Conservation (phyloP, 2,797 vertebrate genomes). For the Echeneis naucrates region DNA sequence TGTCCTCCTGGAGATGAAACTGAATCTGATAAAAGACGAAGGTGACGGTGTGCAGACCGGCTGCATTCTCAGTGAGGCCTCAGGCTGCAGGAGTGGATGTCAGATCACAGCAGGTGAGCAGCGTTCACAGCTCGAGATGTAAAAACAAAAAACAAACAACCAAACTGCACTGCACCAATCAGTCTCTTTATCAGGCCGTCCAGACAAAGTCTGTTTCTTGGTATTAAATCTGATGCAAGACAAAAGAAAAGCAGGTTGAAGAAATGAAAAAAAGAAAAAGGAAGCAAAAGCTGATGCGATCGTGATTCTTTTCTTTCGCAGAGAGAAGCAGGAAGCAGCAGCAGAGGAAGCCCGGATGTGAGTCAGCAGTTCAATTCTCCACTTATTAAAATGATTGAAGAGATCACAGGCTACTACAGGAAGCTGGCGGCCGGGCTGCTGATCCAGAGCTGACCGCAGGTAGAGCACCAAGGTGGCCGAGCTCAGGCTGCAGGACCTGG, state of each 20-base stretch:
- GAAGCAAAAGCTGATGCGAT: neutral
- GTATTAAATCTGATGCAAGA: neutral
- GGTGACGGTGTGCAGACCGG: neutral
- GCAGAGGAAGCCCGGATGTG: conserved; percentile 22
- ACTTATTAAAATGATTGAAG: conserved; percentile 56
- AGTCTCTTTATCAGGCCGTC: neutral
- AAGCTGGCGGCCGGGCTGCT: conserved; percentile 30
- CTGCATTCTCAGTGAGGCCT: conserved; percentile 31
- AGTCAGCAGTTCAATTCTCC: conserved; percentile 12
- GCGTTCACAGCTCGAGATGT: conserved; percentile 23
- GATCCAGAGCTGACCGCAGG: conserved; percentile 16
- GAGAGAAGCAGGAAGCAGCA: conserved; percentile 8
- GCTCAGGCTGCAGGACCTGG: conserved; percentile 24
- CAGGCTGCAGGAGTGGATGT: conserved; percentile 46
- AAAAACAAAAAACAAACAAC: too few species aligned
- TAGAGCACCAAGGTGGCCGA: neutral
- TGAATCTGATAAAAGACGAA: conserved; percentile 48
- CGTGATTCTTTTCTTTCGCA: neutral
- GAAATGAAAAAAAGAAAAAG: neutral
- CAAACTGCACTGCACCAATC: neutral
- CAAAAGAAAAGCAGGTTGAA: neutral
- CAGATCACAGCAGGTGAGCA: conserved; percentile 45
- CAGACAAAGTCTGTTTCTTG: neutral
- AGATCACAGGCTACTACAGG: conserved; percentile 40
- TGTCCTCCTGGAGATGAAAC: conserved; percentile 2